phyloP scores from a whole-genome alignment of 2,888 invertebrate genomes.

The Eupsilia transversa region DNA sequence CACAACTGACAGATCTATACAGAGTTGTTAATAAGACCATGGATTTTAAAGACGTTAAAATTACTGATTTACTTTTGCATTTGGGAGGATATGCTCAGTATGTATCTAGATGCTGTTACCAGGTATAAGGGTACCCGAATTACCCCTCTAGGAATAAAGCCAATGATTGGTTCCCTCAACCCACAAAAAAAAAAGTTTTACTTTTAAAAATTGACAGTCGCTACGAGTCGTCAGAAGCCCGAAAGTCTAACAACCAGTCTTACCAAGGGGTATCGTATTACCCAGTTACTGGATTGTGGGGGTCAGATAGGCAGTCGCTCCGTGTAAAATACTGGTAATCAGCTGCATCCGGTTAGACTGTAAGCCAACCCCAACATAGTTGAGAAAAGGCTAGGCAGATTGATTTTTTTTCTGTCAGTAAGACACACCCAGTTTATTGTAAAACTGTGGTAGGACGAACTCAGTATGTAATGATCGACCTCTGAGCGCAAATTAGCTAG shows the following conservation, averaged over 20 bases:
- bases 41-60: background rate
- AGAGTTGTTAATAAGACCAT: slow-evolving; percentile 38
- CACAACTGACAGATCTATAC: slow-evolving; percentile 33
- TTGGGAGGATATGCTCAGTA: background rate
- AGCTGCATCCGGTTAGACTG: too few species aligned
- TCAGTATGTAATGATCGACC: background rate
- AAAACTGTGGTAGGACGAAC: background rate
- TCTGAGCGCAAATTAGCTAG: background rate
- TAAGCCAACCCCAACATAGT: too few species aligned
- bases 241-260: too few species aligned
- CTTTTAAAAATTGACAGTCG: too few species aligned
- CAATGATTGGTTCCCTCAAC: background rate
- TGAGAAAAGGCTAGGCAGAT: too few species aligned
- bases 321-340: too few species aligned
- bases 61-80: background rate
- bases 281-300: too few species aligned
- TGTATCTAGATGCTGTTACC: background rate
- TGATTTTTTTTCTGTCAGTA: background rate
- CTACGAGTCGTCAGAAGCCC: too few species aligned
- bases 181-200: background rate
- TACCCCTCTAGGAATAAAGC: background rate
- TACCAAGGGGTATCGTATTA: too few species aligned
- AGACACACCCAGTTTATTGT: background rate
- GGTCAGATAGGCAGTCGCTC: too few species aligned
- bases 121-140: background rate